These are phyloP conservation scores for Tursiops truncatus DNA, from an alignment of 2,113 vertebrate species.

Conservation along the genomic window DNA sequence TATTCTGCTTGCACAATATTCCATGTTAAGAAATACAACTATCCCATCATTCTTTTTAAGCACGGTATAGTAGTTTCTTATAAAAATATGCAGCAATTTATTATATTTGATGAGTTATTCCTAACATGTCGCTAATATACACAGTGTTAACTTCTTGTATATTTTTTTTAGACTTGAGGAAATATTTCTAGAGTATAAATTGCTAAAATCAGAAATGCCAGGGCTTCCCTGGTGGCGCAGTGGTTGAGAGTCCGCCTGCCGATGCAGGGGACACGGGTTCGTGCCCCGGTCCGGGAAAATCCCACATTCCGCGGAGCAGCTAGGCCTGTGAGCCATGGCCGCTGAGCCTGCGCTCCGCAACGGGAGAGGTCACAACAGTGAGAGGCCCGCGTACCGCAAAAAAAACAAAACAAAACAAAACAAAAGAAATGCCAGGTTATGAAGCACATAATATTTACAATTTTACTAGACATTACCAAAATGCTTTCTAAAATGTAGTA, in stretches of 20 bases:
- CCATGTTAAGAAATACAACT: too few relatives aligned
- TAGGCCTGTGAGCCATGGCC: too few relatives aligned
- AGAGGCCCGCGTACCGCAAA: too few relatives aligned
- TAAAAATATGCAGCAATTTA: not conserved
- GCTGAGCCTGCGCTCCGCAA: too few relatives aligned
- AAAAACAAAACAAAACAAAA: not conserved
- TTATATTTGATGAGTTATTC: not conserved
- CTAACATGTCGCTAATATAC: not conserved
- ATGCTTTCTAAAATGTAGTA: not conserved
- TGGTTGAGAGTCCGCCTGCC: too few relatives aligned
- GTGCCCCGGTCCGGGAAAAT: too few relatives aligned
- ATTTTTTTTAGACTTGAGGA: not conserved
- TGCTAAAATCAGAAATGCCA: not conserved
- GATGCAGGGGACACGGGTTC: too few relatives aligned
- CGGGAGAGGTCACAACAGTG: too few relatives aligned
- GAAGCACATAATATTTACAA: not conserved
- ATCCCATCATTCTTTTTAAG: too few relatives aligned
- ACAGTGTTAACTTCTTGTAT: not conserved
- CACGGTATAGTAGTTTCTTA: rapidly evolving
- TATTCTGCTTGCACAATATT: too few relatives aligned
- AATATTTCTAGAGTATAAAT: not conserved
- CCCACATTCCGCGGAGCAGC: too few relatives aligned
- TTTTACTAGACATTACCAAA: not conserved
- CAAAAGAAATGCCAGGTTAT: not conserved
- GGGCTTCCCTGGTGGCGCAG: too few relatives aligned